Base-by-base conservation (phyloP, 2,113 vertebrate species). In the Nematolebias whitei region DNA sequence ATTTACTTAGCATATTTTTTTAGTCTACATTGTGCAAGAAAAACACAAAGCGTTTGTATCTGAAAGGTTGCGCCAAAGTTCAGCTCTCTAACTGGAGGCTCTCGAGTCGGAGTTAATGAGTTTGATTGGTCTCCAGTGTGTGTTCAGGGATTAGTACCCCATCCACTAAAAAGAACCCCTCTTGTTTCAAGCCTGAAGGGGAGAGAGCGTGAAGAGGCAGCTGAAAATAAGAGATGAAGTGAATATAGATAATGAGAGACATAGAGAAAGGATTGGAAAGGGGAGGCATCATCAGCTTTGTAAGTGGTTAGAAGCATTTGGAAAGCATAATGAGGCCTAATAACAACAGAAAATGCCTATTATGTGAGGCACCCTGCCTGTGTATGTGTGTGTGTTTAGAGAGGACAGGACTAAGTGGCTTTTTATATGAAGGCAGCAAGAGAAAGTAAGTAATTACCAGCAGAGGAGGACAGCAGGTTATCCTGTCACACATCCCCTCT, bases 61-160 rank as follows among this genome's bases (percentile, higher is more conserved):
- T 20, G 14, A 56, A 66, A 65, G 66, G 8, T 63, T 57, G 60
- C 49, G 51, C 41, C 12, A 18, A 63, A 58, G 58, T n/a, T 39
- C 32, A 63, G 26, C 71, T 77, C 63, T 68, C 58, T 64, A 63
- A 58, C 61, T 79, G 19, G 61, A 63, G 45, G 61, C 68, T 59
- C 50, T 71, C 50, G 62, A 71, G 74, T 77, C 49, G 5, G 48
- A 80, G 54, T 68, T 88, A 79, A 87, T 85, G 81, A 85, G 74
- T 73, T 45, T n/a, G 60, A 84, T 87, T 84, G 82, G 73, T 71
- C 61, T 67, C 57, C 68, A 50, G 55, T 57, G 69, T 71, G 75
- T 63, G 78, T 74, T 79, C 40, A 52, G 35, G 68, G 86, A 87
- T 85, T 80, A 81, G 67, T 57, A 68, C 68, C 38, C 49, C 65